A percentile compares a stretch with the other conserved stretches of the same genome.
Conservation (phyloP, 2,797 vertebrate species). For the Takifugu rubripes region DNA sequence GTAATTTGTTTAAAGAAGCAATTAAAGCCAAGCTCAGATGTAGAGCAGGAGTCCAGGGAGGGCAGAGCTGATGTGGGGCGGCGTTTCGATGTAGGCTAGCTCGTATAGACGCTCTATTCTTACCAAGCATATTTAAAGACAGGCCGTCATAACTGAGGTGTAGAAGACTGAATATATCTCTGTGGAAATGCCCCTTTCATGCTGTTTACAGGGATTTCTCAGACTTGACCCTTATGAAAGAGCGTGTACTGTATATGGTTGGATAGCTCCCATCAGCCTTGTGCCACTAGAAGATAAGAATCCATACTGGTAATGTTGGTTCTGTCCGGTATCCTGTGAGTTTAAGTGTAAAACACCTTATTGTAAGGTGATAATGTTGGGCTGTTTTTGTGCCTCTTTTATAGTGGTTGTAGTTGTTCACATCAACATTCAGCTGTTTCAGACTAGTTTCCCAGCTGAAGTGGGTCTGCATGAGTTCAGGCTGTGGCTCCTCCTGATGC, state of each 20-base stretch:
- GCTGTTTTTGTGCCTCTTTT: conserved; percentile 4
- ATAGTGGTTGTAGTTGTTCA: conserved; percentile 17
- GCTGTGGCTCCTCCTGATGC: conserved; percentile 48
- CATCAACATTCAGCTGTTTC: conserved; percentile 21
- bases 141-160: conserved; percentile 9
- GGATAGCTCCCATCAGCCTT: conserved; percentile 42
- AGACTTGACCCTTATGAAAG: neutral
- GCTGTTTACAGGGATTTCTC: neutral
- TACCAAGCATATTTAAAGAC: conserved; percentile 31
- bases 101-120: conserved; percentile 20
- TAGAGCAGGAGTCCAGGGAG: conserved; percentile 47
- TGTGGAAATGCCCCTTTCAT: neutral
- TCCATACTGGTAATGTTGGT: conserved; percentile 55
- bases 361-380: conserved; percentile 7
- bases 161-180: neutral
- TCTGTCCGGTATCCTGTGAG: conserved; percentile 39
- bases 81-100: conserved; percentile 33
- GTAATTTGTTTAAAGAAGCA: too few species aligned
- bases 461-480: conserved; percentile 53
- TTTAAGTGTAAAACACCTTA: conserved; percentile 22
- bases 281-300: conserved; percentile 34
- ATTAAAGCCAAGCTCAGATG: conserved; percentile 20
- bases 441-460: conserved; percentile 45
- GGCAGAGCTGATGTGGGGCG: conserved; percentile 33
- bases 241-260: neutral